Evolutionary conservation across 2,113 vertebrate genomes (phyloP).

Genomic region (Argyrosomus japonicus): DNA sequence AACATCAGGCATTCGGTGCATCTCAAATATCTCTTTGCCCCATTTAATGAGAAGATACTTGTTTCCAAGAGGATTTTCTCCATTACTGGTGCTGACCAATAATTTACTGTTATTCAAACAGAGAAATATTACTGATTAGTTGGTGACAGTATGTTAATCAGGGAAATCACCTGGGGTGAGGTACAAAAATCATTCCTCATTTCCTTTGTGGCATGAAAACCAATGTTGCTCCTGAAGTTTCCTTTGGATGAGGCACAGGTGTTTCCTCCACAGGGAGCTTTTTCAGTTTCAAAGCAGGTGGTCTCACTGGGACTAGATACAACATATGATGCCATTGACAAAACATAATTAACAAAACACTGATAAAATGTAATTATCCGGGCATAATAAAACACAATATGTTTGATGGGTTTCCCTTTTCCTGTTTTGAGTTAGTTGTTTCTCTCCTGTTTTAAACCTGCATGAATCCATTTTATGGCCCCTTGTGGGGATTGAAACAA

Average conservation of each 20-base stretch:
- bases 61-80: constrained; percentile 21
- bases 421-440: constrained; percentile 1
- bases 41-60: constrained; percentile 26
- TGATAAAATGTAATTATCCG: background rate
- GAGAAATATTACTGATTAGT: constrained; percentile 51
- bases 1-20: constrained; percentile 29
- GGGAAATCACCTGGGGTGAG: constrained; percentile 22
- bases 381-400: constrained; percentile 3
- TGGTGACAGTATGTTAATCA: constrained; percentile 46
- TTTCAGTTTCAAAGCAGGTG: constrained; percentile 16
- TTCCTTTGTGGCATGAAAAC: constrained; percentile 32
- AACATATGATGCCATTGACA: constrained; percentile 2
- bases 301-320: background rate
- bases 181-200: constrained; percentile 22
- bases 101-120: constrained; percentile 42
- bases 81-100: background rate
- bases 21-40: constrained; percentile 20
- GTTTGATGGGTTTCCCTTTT: background rate
- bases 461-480: background rate
- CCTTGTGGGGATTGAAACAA: background rate
- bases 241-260: constrained; percentile 16
- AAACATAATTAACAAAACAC: constrained; percentile 1
- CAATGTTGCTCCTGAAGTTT: background rate
- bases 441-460: background rate
- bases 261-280: constrained; percentile 15